phyloP scores from a whole-genome alignment of 2,888 invertebrate species.

The Abrostola tripartita region DNA sequence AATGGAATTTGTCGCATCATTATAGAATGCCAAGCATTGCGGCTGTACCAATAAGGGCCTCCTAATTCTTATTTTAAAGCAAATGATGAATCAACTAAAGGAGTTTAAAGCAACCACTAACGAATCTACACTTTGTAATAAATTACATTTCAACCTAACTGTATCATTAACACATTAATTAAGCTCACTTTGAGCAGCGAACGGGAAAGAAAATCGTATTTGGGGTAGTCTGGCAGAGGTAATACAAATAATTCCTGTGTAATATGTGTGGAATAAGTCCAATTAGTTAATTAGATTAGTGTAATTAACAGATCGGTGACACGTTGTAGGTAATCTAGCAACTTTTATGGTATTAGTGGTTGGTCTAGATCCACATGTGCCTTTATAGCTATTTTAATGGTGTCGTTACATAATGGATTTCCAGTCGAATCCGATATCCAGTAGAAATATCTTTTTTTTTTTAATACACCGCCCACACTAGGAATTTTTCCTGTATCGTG shows the following conservation, averaged over 20 bases:
- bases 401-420: no score
- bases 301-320: constrained; percentile 7
- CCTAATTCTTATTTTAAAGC: no score
- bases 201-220: neutral
- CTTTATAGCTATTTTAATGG: neutral
- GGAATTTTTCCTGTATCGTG: no score
- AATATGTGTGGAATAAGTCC: constrained; percentile 4
- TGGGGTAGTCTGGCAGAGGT: neutral
- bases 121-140: neutral
- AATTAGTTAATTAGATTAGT: constrained; percentile 15
- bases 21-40: no score
- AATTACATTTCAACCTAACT: neutral
- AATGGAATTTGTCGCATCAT: no score
- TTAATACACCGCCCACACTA: no score
- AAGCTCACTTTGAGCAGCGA: neutral
- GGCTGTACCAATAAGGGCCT: no score
- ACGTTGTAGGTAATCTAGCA: neutral
- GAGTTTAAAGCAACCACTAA: no score
- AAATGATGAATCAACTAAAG: no score
- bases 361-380: neutral
- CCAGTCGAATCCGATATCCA: no score
- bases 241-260: neutral
- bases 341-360: neutral
- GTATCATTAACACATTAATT: neutral
- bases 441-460: no score